Conservation (phyloP, 2,888 invertebrate species). For the Drosophila atripex region DNA sequence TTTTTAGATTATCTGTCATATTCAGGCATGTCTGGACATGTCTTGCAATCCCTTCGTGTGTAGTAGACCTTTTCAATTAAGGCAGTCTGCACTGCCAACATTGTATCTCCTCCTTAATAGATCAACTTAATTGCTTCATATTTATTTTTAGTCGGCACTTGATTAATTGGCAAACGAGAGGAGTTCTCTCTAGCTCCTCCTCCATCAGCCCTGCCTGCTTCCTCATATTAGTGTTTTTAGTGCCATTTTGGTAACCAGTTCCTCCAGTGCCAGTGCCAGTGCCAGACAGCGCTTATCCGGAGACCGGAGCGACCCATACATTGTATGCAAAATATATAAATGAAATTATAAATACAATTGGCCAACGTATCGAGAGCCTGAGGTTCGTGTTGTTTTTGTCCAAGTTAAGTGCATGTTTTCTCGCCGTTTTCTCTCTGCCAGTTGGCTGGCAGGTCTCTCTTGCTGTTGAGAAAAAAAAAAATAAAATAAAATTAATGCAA, state of each 20-base stretch:
- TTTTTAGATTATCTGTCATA: slow-evolving; percentile 7
- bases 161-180: slow-evolving; percentile 63
- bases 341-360: slow-evolving; percentile 45
- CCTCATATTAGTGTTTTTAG: no score
- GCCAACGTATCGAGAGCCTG: slow-evolving; percentile 38
- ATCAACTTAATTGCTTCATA: slow-evolving; percentile 71
- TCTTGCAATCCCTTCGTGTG: background rate
- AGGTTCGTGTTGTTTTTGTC: slow-evolving; percentile 20
- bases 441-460: no score
- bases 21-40: no score
- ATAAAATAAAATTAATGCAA: slow-evolving; percentile 36
- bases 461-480: no score
- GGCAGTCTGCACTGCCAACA: slow-evolving; percentile 5
- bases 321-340: slow-evolving; percentile 36
- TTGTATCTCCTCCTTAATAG: slow-evolving; percentile 38
- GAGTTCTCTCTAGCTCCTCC: slow-evolving; percentile 1
- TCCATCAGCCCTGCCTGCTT: background rate
- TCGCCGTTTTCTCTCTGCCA: slow-evolving; percentile 28
- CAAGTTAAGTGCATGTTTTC: slow-evolving; percentile 40
- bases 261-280: background rate
- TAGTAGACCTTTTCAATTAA: background rate
- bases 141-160: slow-evolving; percentile 76
- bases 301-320: background rate
- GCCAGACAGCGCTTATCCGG: no score
- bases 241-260: no score